Evolutionary conservation across 1,140 invertebrate species (phyloP), one percentile per base, ranked within the genome.

Genomic region (Caenorhabditis remanei): DNA sequence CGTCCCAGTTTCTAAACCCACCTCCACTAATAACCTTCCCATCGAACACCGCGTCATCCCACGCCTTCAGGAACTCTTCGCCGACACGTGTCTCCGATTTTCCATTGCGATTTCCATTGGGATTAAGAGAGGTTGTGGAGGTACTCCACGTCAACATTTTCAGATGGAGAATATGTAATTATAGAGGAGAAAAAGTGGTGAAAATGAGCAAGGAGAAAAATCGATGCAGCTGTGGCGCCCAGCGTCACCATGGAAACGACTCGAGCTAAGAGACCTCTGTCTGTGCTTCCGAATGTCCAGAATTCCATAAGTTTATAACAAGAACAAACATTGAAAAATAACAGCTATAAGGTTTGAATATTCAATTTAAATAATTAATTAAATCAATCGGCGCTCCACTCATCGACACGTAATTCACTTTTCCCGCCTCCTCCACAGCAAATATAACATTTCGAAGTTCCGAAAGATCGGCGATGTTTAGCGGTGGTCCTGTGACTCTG

Each of bases 11-110:
- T 46, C 4, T 4, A 71, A 0, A 50, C 43, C 11, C 13, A 13
- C 40, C 21, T 46, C 71, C 71, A 24, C 41, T 41, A 43, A n/a
- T 50, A 6, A 9, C 40, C n/a, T 79, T 32, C 9, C 71, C 71
- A 53, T 79, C 71, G 24, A 79, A 79, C 21, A 79, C 71, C n/a
- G 71, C 71, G 9, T 79, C 40, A 50, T 79, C 71, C 71, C 71
- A 79, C 6, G 46, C 2, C 13, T 50, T 41, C 71, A 79, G 6
- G 32, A 79, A 79, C 19, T 79, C n/a, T n/a, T 79, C 71, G 4
- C 40, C 71, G 4, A 24, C 16, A 19, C 24, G 13, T 3, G 71
- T 53, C 8, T 21, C n/a, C 14, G 19, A n/a, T 4, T 43, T 48
- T 8, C n/a, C 46, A 9, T 1, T 9, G 5, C 19, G 67, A 46